Base-by-base conservation (phyloP, 2,888 invertebrate species). In the Spisula subtruncata region DNA sequence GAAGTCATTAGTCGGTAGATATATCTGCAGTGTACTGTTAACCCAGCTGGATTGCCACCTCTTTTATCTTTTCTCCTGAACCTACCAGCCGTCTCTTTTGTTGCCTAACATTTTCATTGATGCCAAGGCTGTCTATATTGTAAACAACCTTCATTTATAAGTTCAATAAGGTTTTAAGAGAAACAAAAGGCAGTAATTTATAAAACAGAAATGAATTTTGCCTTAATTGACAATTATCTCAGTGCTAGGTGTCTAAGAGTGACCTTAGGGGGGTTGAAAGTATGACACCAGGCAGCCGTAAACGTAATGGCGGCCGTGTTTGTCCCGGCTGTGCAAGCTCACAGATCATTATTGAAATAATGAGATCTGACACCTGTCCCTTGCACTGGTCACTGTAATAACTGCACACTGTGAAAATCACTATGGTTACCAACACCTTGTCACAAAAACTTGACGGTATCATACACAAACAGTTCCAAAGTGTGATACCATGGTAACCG, bases 371-470 rank as follows among this genome's bases (percentile, higher is more conserved):
- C 88, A 85, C 88, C 88, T 85, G 41, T 79, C 81, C 48, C 12
- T 85, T 81, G 32, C 51, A 51, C 60, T 82, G 81, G 81, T 81
- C 81, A 85, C 54, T 81, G 71, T 41, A 71, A 71, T 84, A 46
- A 35, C n/a, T 56, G 32, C n/a, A 66, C 25, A n/a, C 85, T 88
- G 85, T 81, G 82, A 85, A 35, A 32, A 35, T 88, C 29, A 54
- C 85, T 56, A 88, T 88, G 85, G 88, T 51, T 29, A 88, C 82
- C 20, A 32, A 85, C 85, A 88, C 83, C 85, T 85, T 85, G 80
- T 80, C 56, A 79, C 79, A 85, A 85, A 80, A 79, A 54, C 25
- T 46, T 79, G 80, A 79, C 35, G 54, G 46, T 85, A 75, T 87
- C 54, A 71, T 87, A 35, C 81, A 81, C 25, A 75, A 18, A 75